Base-by-base conservation (phyloP, 2,797 vertebrate genomes). In the Borostomias antarcticus region DNA sequence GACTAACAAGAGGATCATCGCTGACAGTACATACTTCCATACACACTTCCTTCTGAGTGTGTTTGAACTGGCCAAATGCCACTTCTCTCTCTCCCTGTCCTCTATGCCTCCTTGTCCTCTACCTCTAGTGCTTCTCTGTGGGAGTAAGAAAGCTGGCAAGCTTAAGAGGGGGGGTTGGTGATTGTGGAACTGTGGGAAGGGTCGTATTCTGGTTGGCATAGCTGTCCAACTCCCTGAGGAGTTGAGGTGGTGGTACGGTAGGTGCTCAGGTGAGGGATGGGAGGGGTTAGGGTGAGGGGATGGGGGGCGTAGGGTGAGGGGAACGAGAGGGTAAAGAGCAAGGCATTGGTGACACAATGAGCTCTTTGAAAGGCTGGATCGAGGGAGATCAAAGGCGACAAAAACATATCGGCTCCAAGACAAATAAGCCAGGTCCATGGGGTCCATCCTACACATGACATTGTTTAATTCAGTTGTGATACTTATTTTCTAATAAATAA, bases 301-400 rank as follows among this genome's bases (percentile, higher is more conserved):
- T 21, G 33, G 37, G 58, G 58, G 37, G 23, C 56, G n/a, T 51
- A 26, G 47, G 61, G 17, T 30, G 37, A 33, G 19, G 21, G 21
- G 35, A 40, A 21, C n/a, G n/a, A 21, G 37, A 37, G 58, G 37
- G 23, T 32, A 37, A 58, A 58, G 19, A 30, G 26, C 26, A 28
- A 30, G 17, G n/a, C 33, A 58, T 26, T 21, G 11, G 68, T 62
- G 59, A 69, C 40, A 69, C 68, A 69, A 63, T 69, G 43, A 51
- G 43, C 40, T 62, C 40, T 69, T 69, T 62, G 51, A 54, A 43
- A 35, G 37, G 19, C 33, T 8, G n/a, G 33, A 21, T 40, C 33
- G 8, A 37, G 57, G 13, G 33, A 47, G 40, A 57, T 56, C 52
- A 63, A 62, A 62, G 15, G 29, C 26, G 21, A 53, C 5, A n/a